phyloP scores from a whole-genome alignment of 2,113 vertebrate species.

The Sarotherodon lohbergeri region DNA sequence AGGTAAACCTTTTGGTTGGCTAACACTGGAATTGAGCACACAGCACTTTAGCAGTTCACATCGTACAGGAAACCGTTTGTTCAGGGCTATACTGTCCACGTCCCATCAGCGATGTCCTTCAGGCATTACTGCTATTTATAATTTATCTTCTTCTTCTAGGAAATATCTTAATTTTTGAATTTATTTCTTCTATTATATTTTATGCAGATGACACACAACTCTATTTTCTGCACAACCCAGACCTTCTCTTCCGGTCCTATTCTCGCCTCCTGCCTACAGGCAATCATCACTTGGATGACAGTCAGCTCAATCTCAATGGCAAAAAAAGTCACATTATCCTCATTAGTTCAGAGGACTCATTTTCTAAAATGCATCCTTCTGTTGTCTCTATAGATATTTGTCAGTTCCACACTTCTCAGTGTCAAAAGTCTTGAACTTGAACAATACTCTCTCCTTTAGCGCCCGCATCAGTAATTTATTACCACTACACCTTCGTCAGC shows the following conservation, averaged over 20 bases:
- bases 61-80: background rate
- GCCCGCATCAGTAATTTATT: background rate
- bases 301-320: background rate
- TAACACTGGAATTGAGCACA: background rate
- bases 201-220: background rate
- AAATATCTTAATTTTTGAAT: background rate
- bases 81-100: background rate
- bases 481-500: background rate
- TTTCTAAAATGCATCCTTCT: too few species aligned
- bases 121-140: background rate
- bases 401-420: too few species aligned
- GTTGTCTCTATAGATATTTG: too few species aligned
- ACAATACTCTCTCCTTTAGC: too few species aligned
- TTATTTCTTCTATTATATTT: accelerated
- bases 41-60: background rate
- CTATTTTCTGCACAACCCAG: background rate
- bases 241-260: accelerated
- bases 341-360: background rate
- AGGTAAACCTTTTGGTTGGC: accelerated
- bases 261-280: background rate
- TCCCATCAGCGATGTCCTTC: background rate
- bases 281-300: background rate
- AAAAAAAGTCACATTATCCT: background rate
- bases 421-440: too few species aligned
- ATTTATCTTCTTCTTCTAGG: background rate